Evolutionary conservation across 2,797 vertebrate species (phyloP).

Genomic region (Rhabdophis nuchalis): DNA sequence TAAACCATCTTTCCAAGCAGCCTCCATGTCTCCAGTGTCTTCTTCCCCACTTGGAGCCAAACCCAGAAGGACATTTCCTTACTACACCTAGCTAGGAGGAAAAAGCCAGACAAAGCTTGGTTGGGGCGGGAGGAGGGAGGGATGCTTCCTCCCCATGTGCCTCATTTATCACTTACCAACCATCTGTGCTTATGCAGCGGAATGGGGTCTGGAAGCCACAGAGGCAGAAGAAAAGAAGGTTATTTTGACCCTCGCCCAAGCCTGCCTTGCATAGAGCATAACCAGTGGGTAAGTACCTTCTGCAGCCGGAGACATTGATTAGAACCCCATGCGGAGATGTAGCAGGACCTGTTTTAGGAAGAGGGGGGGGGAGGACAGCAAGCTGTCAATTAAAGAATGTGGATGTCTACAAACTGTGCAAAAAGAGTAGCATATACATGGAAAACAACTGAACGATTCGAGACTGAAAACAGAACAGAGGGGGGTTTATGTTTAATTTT

Average conservation of each 20-base stretch:
- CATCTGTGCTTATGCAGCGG: neutral
- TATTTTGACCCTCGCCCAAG: neutral
- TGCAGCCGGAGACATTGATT: fast-evolving
- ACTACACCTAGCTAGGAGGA: neutral
- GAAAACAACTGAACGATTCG: neutral
- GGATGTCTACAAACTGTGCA: neutral
- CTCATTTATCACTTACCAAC: slow-evolving; percentile 11
- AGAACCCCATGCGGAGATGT: neutral
- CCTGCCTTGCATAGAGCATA: neutral
- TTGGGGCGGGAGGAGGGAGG: fast-evolving
- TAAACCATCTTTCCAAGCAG: too few relatives aligned
- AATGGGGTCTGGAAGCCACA: neutral
- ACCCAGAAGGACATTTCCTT: too few relatives aligned
- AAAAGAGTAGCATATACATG: neutral
- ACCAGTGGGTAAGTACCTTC: neutral
- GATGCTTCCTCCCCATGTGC: slow-evolving; percentile 4
- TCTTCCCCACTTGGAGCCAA: too few relatives aligned
- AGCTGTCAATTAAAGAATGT: neutral
- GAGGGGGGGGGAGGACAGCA: neutral
- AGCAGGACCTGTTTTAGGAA: neutral
- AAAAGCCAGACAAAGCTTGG: neutral
- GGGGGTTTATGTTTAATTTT: neutral
- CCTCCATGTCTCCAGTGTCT: too few relatives aligned
- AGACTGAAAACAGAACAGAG: neutral
- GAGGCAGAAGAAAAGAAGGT: neutral